Percentiles rank a stretch among this genome's conserved stretches.
Conservation (phyloP, 1,140 invertebrate species). For the Lordiphosa clarofinis region DNA sequence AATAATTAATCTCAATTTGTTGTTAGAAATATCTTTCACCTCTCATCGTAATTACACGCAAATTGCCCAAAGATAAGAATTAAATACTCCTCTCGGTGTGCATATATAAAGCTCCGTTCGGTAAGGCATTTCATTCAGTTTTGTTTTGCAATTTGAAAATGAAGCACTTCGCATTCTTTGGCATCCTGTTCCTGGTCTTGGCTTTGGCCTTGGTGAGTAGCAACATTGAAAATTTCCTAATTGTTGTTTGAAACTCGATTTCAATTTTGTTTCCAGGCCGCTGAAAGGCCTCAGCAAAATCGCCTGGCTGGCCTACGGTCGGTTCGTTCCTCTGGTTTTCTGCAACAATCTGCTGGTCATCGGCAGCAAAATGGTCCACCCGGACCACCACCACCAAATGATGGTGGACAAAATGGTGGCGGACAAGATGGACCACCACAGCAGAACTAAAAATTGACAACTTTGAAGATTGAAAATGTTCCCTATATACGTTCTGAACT, state of each 20-base stretch:
- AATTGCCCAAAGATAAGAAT: slow-evolving; percentile 22
- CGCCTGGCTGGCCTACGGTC: background rate
- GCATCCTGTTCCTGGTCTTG: slow-evolving; percentile 42
- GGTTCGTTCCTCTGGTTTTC: background rate
- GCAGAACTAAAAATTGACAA: slow-evolving; percentile 30
- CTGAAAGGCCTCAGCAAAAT: slow-evolving; percentile 15
- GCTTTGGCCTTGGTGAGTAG: slow-evolving; percentile 46
- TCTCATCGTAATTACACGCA: slow-evolving; percentile 16
- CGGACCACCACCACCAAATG: slow-evolving; percentile 13
- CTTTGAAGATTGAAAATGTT: background rate
- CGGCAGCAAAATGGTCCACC: slow-evolving; percentile 18
- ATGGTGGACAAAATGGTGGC: slow-evolving; percentile 11
- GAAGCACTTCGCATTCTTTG: slow-evolving; percentile 59
- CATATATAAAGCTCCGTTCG: slow-evolving; percentile 36
- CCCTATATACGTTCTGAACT: no score
- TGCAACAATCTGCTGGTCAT: slow-evolving; percentile 10
- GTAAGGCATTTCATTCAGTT: slow-evolving; percentile 13
- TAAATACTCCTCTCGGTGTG: background rate
- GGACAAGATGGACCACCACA: slow-evolving; percentile 17
- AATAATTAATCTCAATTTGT: no score
- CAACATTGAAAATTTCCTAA: background rate
- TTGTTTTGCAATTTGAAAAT: slow-evolving; percentile 25
- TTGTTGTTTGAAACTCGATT: background rate
- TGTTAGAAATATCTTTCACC: no score
- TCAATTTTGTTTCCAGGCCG: slow-evolving; percentile 13